A percentile compares a stretch with the other conserved stretches of the same genome.
Evolutionary conservation across 2,888 invertebrate species (phyloP).

Genomic region (Drosophila seclusa): DNA sequence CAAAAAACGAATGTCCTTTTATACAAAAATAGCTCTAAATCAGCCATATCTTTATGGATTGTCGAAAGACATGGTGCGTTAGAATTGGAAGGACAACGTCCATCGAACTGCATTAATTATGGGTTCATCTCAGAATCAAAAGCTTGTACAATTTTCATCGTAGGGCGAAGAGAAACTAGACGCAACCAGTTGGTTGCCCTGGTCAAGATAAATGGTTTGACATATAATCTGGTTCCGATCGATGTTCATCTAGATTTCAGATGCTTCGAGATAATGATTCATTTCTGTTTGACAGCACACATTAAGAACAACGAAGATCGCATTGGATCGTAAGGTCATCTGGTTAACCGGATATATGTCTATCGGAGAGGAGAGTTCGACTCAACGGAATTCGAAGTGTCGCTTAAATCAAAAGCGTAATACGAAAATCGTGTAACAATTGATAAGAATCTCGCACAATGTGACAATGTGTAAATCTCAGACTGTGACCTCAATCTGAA

Average conservation of each 20-base stretch:
- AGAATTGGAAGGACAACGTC: not conserved
- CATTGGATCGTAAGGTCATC: constrained; percentile 17
- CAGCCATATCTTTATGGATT: not conserved
- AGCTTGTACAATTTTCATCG: not conserved
- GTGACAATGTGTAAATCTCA: constrained; percentile 70
- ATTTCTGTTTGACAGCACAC: not conserved
- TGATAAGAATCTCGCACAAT: constrained; percentile 71
- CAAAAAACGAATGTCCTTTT: not conserved
- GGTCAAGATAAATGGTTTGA: not conserved
- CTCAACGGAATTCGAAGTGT: constrained; percentile 16
- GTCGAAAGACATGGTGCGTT: not conserved
- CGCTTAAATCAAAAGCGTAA: constrained; percentile 43
- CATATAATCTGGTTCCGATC: not conserved
- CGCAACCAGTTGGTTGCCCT: not conserved
- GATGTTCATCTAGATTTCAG: not conserved
- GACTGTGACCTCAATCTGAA: constrained; percentile 67
- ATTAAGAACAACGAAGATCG: not conserved
- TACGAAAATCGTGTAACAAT: constrained; percentile 71
- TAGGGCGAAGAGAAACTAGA: not conserved
- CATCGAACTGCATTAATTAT: not conserved
- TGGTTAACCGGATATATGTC: constrained; percentile 38
- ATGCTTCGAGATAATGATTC: not conserved
- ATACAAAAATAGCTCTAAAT: not conserved
- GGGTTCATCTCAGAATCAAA: not conserved
- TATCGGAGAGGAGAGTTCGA: constrained; percentile 4